Percentiles rank a stretch among this genome's conserved stretches.
phyloP scores from a whole-genome alignment of 2,888 invertebrate genomes.

The Formica aserva region DNA sequence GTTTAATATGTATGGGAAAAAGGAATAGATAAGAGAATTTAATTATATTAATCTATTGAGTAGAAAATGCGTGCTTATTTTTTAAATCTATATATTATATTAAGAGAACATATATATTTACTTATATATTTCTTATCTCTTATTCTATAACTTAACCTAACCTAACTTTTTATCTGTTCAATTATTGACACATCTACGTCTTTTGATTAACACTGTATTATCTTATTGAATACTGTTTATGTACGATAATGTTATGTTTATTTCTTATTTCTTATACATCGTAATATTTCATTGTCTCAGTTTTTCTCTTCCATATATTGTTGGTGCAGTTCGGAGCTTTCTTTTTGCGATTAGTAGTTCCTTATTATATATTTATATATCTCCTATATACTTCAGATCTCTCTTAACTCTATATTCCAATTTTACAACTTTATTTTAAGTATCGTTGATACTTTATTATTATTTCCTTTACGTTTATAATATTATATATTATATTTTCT shows the following conservation, averaged over 20 bases:
- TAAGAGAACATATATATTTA: background rate
- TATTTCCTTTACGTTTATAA: background rate
- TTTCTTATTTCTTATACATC: background rate
- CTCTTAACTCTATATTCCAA: background rate
- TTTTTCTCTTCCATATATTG: background rate
- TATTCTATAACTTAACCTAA: background rate
- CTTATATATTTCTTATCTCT: background rate
- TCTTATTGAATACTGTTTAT: background rate
- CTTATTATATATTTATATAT: slow-evolving; percentile 4
- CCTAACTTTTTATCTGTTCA: background rate
- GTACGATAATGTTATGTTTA: background rate
- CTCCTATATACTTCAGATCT: background rate
- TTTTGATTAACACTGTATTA: background rate
- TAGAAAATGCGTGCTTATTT: too few relatives aligned
- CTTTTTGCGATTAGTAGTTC: background rate
- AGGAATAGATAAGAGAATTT: background rate
- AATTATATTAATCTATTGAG: background rate
- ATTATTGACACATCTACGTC: background rate
- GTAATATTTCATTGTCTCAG: background rate
- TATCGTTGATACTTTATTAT: background rate
- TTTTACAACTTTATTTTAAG: background rate
- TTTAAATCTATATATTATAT: background rate
- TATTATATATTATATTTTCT: background rate
- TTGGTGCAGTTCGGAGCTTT: slow-evolving; percentile 18
- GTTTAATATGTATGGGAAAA: background rate